A percentile compares a stretch with the other conserved stretches of the same genome.
Conservation (phyloP, 2,113 vertebrate species). For the Miniopterus natalensis region DNA sequence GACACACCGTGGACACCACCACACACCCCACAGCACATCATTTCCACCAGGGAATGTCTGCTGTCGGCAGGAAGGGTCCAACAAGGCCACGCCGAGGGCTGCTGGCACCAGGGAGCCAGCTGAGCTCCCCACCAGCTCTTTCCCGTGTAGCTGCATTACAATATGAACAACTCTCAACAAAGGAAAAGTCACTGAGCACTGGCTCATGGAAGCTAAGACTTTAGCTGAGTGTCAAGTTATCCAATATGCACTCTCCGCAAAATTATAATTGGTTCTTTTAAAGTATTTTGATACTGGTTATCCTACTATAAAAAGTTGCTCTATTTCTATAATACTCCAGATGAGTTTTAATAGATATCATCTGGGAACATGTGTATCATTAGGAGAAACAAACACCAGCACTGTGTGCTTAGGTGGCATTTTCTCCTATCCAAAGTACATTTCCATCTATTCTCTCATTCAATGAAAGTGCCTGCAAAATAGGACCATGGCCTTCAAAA, state of each 20-base stretch:
- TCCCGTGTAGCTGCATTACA: no score
- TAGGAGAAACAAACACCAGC: neutral
- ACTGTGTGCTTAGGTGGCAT: neutral
- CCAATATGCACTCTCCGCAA: neutral
- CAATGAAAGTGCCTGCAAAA: constrained; percentile 19
- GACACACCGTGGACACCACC: neutral
- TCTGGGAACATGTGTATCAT: neutral
- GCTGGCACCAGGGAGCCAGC: fast-evolving
- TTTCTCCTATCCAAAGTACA: neutral
- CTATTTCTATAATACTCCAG: neutral
- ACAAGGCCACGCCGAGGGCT: neutral
- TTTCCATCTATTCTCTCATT: constrained; percentile 24
- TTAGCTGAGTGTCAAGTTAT: neutral
- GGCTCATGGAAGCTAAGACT: neutral
- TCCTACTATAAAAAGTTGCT: neutral
- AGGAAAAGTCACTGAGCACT: neutral
- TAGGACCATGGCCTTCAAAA: neutral
- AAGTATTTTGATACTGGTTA: constrained; percentile 39
- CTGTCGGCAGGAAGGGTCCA: neutral
- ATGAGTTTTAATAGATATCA: neutral
- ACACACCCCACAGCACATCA: neutral
- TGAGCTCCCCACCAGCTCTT: neutral
- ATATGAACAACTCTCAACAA: fast-evolving
- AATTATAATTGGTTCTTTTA: neutral
- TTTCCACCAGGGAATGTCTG: neutral